phyloP scores from a whole-genome alignment of 2,888 invertebrate species.

The Hypsopygia costalis region DNA sequence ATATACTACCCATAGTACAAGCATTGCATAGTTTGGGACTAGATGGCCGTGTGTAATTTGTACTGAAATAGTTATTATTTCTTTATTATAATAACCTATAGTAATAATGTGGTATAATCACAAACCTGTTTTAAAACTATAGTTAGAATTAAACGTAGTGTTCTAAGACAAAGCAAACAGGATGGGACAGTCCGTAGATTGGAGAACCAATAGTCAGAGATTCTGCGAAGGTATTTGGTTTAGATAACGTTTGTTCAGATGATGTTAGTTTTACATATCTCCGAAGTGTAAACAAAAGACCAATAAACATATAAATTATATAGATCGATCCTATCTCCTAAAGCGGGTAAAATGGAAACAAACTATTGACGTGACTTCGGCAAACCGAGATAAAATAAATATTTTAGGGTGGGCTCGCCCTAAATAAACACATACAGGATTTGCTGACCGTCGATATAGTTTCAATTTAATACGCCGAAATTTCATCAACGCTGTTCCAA shows the following conservation, averaged over 20 bases:
- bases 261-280: slow-evolving; percentile 72
- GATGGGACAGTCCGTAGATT: slow-evolving; percentile 45
- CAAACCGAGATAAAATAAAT: slow-evolving; percentile 80
- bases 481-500: slow-evolving; percentile 55
- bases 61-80: too few relatives aligned
- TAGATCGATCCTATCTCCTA: slow-evolving; percentile 70
- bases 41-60: too few relatives aligned
- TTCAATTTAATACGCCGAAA: slow-evolving; percentile 78
- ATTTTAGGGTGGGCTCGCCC: slow-evolving; percentile 79
- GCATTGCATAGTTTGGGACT: too few relatives aligned
- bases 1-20: too few relatives aligned
- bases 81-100: too few relatives aligned
- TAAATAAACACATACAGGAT: slow-evolving; percentile 77
- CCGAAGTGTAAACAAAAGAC: slow-evolving; percentile 52
- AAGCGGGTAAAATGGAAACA: slow-evolving; percentile 66
- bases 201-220: slow-evolving; percentile 63
- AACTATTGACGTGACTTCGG: slow-evolving; percentile 77
- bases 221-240: slow-evolving; percentile 71
- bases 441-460: slow-evolving; percentile 79
- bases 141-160: slow-evolving; percentile 27
- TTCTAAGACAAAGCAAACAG: slow-evolving; percentile 49
- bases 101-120: too few relatives aligned
- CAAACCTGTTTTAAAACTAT: too few relatives aligned
- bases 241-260: slow-evolving; percentile 67
- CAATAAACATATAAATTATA: slow-evolving; percentile 72